Evolutionary conservation across 64 coral and sea anemone genomes (phyloP).

Genomic region (Dendrophyllia cribrosa): DNA sequence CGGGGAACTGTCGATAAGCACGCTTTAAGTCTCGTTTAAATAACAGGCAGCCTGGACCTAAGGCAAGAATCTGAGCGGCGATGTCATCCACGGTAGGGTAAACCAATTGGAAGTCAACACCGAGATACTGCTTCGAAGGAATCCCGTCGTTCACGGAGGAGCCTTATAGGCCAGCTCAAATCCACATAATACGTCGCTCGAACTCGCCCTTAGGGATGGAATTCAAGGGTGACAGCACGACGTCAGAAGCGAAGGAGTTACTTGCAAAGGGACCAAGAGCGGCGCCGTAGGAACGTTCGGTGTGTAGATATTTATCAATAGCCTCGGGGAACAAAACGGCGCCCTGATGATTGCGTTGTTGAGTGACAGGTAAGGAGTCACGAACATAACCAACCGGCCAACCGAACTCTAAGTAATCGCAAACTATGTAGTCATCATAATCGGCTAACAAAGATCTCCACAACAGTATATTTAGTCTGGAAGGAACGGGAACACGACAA

Average conservation of each 20-base stretch:
- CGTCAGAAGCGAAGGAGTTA: too few relatives aligned
- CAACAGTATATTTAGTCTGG: neutral
- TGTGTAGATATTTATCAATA: too few relatives aligned
- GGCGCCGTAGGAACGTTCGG: too few relatives aligned
- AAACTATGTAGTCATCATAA: neutral
- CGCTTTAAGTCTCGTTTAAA: constrained; percentile 37
- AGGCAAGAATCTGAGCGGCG: neutral
- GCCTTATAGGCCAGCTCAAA: constrained; percentile 38
- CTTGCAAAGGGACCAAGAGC: too few relatives aligned
- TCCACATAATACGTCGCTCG: constrained; percentile 45
- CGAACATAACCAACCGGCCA: neutral
- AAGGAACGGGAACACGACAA: neutral
- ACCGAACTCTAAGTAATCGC: too few relatives aligned
- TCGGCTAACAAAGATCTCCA: neutral
- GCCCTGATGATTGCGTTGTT: too few relatives aligned
- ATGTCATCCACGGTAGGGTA: constrained; percentile 38
- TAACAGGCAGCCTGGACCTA: constrained; percentile 7
- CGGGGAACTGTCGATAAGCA: too few relatives aligned
- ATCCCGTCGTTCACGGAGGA: constrained; percentile 48
- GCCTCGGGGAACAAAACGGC: too few relatives aligned
- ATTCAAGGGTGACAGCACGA: too few relatives aligned
- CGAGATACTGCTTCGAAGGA: constrained; percentile 7
- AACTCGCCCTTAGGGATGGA: too few relatives aligned
- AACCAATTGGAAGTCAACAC: constrained; percentile 7
- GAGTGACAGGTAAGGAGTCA: neutral